Base-by-base conservation (phyloP, 2,113 vertebrate genomes). In the Cavia aperea region DNA sequence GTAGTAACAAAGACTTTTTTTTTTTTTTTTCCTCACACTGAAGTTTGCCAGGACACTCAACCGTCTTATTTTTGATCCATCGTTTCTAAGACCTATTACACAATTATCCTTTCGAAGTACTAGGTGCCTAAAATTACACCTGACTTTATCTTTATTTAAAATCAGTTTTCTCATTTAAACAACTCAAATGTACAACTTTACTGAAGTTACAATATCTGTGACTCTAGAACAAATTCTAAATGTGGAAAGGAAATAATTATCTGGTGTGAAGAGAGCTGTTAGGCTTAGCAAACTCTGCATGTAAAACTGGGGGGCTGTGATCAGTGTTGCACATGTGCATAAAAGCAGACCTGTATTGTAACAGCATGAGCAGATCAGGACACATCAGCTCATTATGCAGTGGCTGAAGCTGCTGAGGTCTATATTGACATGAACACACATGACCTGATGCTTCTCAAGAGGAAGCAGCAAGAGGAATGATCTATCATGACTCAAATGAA, bases 331-430 rank as follows among this genome's bases (percentile, higher is more conserved):
- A 60, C 1, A 24, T 39, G 36, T 49, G 49, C 29, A 31, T 36
- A 33, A 70, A 88, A 82, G 81, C 36, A 56, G 81, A 89, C 21
- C 23, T 54, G 77, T 63, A 11, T 58, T 13, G 7, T 0, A 56
- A 91, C 24, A 72, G 68, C 36, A 13, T 5, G 29, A 82, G 75
- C 62, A 89, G 14, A 88, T 63, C 49, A 94, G 89, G 72, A 82
- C 70, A 75, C 54, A 89, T 77, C 58, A 92, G 91, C 63, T 94
- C 93, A 66, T 94, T 93, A 81, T 84, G 86, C 81, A 90, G 86
- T 15, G 75, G 54, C 88, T 43, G 66, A 88, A 82, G 87, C 89
- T 89, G 65, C 49, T 16, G 60, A 81, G 39, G 39, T 39, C 36
- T 68, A 63, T 33, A 31, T 31, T 79, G 72, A 88, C 81, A 51